Conservation (phyloP, 2,797 vertebrate species). For the Mycteria americana region DNA sequence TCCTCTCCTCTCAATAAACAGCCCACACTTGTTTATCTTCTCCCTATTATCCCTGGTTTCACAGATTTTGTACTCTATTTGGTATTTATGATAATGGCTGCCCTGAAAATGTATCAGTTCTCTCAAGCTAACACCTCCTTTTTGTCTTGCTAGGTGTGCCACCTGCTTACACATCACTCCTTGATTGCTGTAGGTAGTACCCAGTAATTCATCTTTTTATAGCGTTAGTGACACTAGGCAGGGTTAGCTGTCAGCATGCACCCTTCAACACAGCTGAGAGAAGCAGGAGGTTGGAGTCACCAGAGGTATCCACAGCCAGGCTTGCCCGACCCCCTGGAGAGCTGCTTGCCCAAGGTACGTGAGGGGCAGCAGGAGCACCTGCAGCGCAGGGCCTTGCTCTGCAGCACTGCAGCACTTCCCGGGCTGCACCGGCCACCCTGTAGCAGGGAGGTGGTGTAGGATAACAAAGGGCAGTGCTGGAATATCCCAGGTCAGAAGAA, state of each 20-base stretch:
- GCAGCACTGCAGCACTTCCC: neutral
- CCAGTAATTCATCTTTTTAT: neutral
- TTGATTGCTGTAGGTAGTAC: neutral
- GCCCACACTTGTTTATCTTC: neutral
- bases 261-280: accelerated
- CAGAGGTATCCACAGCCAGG: too few species aligned
- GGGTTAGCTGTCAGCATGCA: accelerated
- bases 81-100: neutral
- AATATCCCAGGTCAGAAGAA: neutral
- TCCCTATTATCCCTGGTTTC: neutral
- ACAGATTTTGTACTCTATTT: neutral
- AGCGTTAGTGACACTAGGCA: too few species aligned
- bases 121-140: neutral
- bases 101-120: neutral
- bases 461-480: neutral
- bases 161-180: neutral
- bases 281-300: accelerated
- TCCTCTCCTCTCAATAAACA: neutral
- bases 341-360: accelerated
- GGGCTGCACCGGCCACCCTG: neutral
- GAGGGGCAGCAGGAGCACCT: neutral
- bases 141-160: neutral
- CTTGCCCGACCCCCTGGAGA: accelerated
- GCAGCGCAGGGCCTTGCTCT: neutral
- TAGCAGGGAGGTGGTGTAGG: neutral